These are phyloP conservation scores for Hirudo medicinalis DNA, from an alignment of 1,140 invertebrate species.

Conservation along the genomic window DNA sequence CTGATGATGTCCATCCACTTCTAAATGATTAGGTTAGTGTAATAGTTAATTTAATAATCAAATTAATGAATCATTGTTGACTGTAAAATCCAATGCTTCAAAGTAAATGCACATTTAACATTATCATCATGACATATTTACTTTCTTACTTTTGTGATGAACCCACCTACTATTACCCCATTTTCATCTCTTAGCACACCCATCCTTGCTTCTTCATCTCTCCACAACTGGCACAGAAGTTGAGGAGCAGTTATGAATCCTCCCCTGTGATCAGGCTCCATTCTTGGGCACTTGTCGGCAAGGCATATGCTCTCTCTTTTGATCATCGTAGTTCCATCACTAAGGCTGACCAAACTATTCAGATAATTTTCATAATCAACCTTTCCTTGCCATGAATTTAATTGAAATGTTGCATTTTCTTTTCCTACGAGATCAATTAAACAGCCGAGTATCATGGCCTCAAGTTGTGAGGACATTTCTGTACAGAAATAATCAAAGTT, in stretches of 20 bases:
- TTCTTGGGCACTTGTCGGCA: too few relatives aligned
- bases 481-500: neutral
- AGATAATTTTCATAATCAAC: neutral
- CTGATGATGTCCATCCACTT: too few relatives aligned
- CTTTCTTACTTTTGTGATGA: neutral
- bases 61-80: too few relatives aligned
- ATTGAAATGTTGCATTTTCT: neutral
- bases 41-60: too few relatives aligned
- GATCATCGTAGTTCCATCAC: slow-evolving; percentile 21
- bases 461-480: neutral
- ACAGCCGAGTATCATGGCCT: slow-evolving; percentile 8
- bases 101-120: too few relatives aligned
- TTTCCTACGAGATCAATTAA: neutral
- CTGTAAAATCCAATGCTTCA: too few relatives aligned
- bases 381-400: neutral
- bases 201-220: slow-evolving; percentile 38
- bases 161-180: slow-evolving; percentile 29
- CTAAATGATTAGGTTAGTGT: too few relatives aligned
- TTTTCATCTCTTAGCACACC: slow-evolving; percentile 33
- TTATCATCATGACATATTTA: slow-evolving; percentile 3
- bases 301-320: too few relatives aligned
- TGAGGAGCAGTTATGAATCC: slow-evolving; percentile 33
- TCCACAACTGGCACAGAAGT: slow-evolving; percentile 40
- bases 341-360: neutral
- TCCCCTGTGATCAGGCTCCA: too few relatives aligned